phyloP scores from a whole-genome alignment of 2,113 vertebrate species.

The Notarius lentiginosus region DNA sequence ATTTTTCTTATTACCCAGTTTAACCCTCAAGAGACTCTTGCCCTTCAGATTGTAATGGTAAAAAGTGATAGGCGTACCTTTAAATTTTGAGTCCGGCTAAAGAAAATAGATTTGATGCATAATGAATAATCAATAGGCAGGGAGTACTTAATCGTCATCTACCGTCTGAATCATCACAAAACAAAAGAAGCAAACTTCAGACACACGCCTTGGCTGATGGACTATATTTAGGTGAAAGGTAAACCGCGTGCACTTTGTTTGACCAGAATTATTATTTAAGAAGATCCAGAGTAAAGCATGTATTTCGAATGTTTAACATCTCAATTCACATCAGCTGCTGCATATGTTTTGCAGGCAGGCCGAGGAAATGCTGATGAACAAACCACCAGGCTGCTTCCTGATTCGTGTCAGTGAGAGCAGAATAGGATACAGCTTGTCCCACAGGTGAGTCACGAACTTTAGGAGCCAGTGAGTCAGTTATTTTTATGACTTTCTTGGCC shows the following conservation, averaged over 20 bases:
- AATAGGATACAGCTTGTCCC: constrained; percentile 80
- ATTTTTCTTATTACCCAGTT: neutral
- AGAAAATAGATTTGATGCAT: neutral
- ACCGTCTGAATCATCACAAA: neutral
- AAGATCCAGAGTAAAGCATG: neutral
- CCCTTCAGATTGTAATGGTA: neutral
- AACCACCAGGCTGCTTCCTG: constrained; percentile 77
- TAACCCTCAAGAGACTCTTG: neutral
- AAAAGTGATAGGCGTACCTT: neutral
- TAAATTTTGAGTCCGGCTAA: neutral
- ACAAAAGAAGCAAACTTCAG: neutral
- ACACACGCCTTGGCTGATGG: neutral
- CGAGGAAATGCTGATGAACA: constrained; percentile 72
- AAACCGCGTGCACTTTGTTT: neutral
- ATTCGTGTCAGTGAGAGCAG: constrained; percentile 81
- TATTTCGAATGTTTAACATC: neutral
- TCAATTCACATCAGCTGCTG: neutral
- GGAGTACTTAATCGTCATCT: neutral
- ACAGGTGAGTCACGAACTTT: constrained; percentile 68
- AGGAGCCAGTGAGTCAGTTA: neutral
- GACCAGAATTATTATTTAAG: neutral
- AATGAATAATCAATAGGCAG: neutral
- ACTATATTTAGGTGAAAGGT: neutral
- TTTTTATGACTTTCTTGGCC: neutral
- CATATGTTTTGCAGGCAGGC: constrained; percentile 66